Percentiles rank a stretch among this genome's conserved stretches.
Evolutionary conservation across 1,140 invertebrate genomes (phyloP).

Genomic region (Drosophila santomea): DNA sequence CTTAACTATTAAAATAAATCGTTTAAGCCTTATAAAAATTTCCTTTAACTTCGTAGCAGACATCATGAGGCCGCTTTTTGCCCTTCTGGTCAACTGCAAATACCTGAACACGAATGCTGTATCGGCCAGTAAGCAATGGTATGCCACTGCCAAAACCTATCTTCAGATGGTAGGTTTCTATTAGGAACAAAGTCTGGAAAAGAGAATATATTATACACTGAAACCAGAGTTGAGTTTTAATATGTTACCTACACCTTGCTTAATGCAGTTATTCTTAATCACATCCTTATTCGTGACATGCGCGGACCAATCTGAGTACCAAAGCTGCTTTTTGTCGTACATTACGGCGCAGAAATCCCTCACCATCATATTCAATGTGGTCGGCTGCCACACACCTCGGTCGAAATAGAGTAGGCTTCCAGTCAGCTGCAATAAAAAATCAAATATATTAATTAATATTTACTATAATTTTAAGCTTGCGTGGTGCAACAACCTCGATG

Average conservation of each 20-base stretch:
- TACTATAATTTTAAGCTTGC: no score
- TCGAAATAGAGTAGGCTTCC: slow-evolving; percentile 1
- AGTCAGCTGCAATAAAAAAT: neutral
- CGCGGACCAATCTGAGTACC: neutral
- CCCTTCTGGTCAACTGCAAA: neutral
- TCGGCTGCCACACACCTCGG: slow-evolving; percentile 9
- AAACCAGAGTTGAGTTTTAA: neutral
- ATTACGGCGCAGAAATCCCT: slow-evolving; percentile 1
- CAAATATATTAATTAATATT: neutral
- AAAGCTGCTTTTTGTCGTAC: slow-evolving; percentile 6
- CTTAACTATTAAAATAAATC: neutral
- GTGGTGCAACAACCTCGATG: neutral
- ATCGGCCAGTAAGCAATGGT: neutral
- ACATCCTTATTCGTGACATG: neutral
- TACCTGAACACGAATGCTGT: neutral
- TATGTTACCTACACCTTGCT: neutral
- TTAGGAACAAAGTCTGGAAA: neutral
- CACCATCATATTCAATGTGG: slow-evolving; percentile 4
- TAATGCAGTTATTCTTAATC: neutral
- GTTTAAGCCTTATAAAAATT: neutral
- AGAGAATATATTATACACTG: neutral
- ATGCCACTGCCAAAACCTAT: neutral
- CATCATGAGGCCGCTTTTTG: neutral
- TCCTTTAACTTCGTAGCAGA: neutral
- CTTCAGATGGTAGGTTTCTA: neutral